These are phyloP conservation scores for Galeopsomyia nigrocyanea DNA, from an alignment of 2,888 invertebrate species.

Conservation along the genomic window DNA sequence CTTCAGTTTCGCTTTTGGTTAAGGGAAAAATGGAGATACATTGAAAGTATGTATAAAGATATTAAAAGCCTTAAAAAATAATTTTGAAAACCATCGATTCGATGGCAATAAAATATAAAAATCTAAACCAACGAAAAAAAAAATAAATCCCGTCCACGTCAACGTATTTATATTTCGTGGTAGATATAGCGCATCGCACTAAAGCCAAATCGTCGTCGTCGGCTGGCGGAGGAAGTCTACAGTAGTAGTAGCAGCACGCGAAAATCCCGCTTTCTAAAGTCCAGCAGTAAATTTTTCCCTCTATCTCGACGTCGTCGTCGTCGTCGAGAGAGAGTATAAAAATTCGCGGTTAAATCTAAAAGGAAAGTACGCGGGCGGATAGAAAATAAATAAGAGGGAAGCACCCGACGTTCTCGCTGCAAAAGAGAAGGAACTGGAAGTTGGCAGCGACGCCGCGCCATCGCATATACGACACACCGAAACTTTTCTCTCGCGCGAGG, in stretches of 20 bases:
- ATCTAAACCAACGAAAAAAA: too few species aligned
- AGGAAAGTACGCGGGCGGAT: conserved; percentile 23
- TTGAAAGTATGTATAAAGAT: too few species aligned
- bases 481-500: conserved; percentile 35
- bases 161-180: too few species aligned
- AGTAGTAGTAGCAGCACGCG: neutral
- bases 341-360: conserved; percentile 36
- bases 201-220: conserved; percentile 13
- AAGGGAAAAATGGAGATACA: too few species aligned
- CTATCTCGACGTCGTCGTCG: neutral
- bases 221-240: too few species aligned
- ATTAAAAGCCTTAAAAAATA: too few species aligned
- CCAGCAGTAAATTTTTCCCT: conserved; percentile 17
- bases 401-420: neutral
- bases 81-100: too few species aligned
- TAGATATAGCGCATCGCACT: conserved; percentile 1
- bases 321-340: conserved; percentile 15
- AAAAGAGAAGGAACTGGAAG: conserved; percentile 30
- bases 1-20: too few species aligned
- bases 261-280: conserved; percentile 9
- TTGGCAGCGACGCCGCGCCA: conserved; percentile 36
- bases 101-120: too few species aligned
- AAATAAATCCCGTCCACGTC: too few species aligned
- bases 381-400: conserved; percentile 36
- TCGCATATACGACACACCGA: conserved; percentile 7